Conservation (phyloP, 2,113 vertebrate genomes). For the Garra rufa region DNA sequence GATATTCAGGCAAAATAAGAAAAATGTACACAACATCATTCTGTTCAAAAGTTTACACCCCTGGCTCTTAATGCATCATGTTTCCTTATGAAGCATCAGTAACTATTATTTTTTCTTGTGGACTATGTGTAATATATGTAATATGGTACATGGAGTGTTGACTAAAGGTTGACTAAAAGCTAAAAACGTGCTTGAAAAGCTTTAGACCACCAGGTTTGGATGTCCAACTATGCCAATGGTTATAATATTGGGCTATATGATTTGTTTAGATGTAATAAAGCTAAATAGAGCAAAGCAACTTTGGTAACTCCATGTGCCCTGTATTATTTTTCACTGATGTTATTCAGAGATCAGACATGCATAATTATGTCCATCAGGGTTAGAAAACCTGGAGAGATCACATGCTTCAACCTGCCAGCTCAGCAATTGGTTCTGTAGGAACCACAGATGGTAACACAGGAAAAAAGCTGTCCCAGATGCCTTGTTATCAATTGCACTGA, state of each 20-base stretch:
- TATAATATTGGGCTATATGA: background rate
- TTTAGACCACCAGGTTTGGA: background rate
- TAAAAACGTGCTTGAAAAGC: background rate
- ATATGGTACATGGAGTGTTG: background rate
- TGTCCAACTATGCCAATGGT: background rate
- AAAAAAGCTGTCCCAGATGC: background rate
- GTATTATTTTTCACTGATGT: background rate
- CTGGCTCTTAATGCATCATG: too few relatives aligned
- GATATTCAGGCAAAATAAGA: too few relatives aligned
- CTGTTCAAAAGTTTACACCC: too few relatives aligned
- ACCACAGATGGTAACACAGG: constrained; percentile 10
- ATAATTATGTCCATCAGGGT: background rate
- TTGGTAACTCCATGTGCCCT: background rate
- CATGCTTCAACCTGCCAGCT: background rate
- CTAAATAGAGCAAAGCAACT: background rate
- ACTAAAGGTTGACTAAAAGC: background rate
- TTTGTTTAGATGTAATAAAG: background rate
- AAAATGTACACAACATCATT: too few relatives aligned
- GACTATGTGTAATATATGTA: too few relatives aligned
- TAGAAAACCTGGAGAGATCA: background rate
- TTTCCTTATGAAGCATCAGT: too few relatives aligned
- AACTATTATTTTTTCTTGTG: too few relatives aligned
- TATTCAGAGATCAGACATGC: background rate
- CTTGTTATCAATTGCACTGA: background rate
- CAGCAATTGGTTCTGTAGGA: background rate